Conservation (phyloP, 2,113 vertebrate species). For the Amazona vittata region DNA sequence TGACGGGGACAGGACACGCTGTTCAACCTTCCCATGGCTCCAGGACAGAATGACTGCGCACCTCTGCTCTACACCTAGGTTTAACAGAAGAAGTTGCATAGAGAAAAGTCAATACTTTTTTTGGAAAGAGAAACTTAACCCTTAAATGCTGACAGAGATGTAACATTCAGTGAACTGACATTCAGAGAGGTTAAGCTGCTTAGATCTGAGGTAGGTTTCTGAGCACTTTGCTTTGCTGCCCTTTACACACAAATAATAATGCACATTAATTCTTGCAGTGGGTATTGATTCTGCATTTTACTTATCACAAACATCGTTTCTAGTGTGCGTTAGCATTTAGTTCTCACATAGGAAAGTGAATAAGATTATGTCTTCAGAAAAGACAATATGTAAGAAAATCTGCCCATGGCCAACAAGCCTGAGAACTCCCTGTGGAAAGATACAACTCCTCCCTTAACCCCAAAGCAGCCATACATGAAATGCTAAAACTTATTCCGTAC, state of each 20-base stretch:
- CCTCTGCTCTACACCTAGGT: not conserved
- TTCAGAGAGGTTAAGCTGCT: not conserved
- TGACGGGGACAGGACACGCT: not conserved
- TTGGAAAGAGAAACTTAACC: not conserved
- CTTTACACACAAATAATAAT: not conserved
- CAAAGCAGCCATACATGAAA: not conserved
- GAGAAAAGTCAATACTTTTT: not conserved
- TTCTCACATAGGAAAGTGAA: not conserved
- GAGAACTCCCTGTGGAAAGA: not conserved
- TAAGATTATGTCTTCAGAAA: not conserved
- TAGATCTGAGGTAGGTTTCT: not conserved
- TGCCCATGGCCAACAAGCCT: not conserved
- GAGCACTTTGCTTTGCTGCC: not conserved
- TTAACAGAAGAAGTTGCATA: not conserved
- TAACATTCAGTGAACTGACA: not conserved
- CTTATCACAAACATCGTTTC: not conserved
- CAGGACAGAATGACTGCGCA: not conserved
- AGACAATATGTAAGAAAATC: not conserved
- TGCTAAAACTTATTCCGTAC: not conserved
- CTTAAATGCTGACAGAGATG: not conserved
- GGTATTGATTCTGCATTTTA: not conserved
- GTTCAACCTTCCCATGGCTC: not conserved
- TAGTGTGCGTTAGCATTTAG: not conserved
- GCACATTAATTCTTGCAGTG: not conserved
- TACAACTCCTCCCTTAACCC: not conserved